These are phyloP conservation scores for Merluccius polli DNA, from an alignment of 2,797 vertebrate genomes.

Conservation along the genomic window DNA sequence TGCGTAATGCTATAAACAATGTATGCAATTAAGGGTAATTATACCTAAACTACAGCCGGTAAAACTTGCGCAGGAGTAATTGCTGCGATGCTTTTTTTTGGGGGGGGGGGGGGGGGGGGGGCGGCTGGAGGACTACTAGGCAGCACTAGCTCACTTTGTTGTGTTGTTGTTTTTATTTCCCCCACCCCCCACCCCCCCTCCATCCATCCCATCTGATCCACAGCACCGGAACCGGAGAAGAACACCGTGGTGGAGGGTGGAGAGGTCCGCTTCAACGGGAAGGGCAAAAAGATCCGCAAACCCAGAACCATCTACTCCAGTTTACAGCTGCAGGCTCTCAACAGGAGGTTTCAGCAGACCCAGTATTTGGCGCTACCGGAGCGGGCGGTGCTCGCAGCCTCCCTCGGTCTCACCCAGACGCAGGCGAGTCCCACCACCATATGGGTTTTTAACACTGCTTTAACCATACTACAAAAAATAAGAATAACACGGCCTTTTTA, in stretches of 20 bases:
- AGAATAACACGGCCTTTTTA: not conserved
- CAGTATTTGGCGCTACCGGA: conserved; percentile 95
- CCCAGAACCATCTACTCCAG: conserved; percentile 98
- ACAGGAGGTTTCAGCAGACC: conserved; percentile 95
- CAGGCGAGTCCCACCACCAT: conserved; percentile 76
- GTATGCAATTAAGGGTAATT: conserved; percentile 99
- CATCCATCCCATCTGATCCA: conserved; percentile 23
- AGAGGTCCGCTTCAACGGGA: conserved; percentile 97
- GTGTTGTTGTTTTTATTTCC: too few relatives aligned
- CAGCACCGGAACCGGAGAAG: conserved; percentile 90
- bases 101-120: too few relatives aligned
- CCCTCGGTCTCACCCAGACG: conserved; percentile 97
- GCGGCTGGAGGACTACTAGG: conserved; percentile 61
- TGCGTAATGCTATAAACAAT: conserved; percentile 99
- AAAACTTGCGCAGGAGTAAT: conserved; percentile 82
- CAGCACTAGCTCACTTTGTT: conserved; percentile 57
- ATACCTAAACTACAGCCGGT: conserved; percentile 93
- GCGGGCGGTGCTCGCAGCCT: conserved; percentile 95
- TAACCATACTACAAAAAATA: not conserved
- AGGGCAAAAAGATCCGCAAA: conserved; percentile 97
- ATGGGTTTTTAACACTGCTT: not conserved
- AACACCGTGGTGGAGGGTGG: conserved; percentile 97
- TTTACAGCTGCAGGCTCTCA: conserved; percentile 94
- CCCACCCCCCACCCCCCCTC: too few relatives aligned
- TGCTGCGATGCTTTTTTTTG: conserved; percentile 47